Base-by-base conservation (phyloP, 2,888 invertebrate genomes). In the Gasteruption jaculator region DNA sequence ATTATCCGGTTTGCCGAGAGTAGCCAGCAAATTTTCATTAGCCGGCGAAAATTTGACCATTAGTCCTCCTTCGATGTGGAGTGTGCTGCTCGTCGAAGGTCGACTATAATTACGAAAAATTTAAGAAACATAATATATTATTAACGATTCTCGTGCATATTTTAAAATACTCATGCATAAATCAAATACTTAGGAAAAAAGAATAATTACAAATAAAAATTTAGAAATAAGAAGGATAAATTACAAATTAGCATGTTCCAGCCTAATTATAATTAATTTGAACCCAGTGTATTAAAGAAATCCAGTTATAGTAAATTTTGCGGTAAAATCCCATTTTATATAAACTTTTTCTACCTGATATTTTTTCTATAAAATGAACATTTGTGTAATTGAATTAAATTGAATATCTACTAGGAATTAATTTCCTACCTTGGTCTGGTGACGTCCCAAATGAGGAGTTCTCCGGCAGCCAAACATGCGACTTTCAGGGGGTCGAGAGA, bases 371-470 rank as follows among this genome's bases (percentile, higher is more conserved):
- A 10, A 16, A 12, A 19, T 8, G 8, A 42, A 37, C 21, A 12
- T 18, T 10, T 10, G 11, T 22, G 27, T 30, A 21, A 22, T 18
- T 47, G 27, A 24, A 30, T 16, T 12, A 30, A n/a, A n/a, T 27
- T 6, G 18, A 16, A 30, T 30, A 30, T 15, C 41, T 43, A 31
- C 30, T 29, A 19, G 19, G 33, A 18, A 48, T 30, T 25, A 27
- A 47, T 33, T 10, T 21, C 5, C 62, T 65, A 83, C 83, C 82
- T 81, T 7, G 82, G 80, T 47, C 77, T 73, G 1, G 81, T 77
- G 3, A 83, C 71, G 61, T 86, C 81, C 81, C 85, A 86, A 2
- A 83, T 70, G 12, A 82, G 62, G 43, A 85, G 71, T 58, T 86
- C 82, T 7, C 82, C 81, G 33, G 78, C 77, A 26, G 83, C 81